Evolutionary conservation across 2,797 vertebrate genomes (phyloP), one percentile per base, ranked within the genome.

Genomic region (Rhabdomys pumilio): DNA sequence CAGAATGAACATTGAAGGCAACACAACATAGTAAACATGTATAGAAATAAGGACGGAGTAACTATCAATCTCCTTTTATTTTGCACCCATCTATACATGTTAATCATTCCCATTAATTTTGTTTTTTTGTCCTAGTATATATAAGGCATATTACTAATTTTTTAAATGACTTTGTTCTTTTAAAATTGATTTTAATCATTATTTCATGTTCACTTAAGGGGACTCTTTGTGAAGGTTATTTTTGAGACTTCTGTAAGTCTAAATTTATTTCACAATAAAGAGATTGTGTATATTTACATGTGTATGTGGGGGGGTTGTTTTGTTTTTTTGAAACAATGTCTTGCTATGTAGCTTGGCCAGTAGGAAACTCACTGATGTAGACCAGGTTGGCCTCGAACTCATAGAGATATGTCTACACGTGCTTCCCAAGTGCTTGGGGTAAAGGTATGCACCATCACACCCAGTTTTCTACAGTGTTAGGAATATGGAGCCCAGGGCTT

Each of bases 1-100:
- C 72, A 96, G 90, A 96, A 94, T 84, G 55, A 92, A 91, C 47
- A 81, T 73, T n/a, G 67, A 88, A 83, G 63, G 87, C 59, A 47
- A 85, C 12, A 94, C 22, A 24, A 72, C 55, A 24, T n/a, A 91
- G 31, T 90, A 73, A 86, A 94, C 29, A 83, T 89, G 12, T 90
- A 13, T 15, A 82, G 80, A 95, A 94, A 93, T 93, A 88, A 93
- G 14, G 65, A 84, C 81, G 17, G 41, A 90, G 81, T 67, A 87
- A 29, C 24, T 93, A 83, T 5, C 22, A 17, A 75, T 79, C 44
- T 88, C n/a, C 75, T 92, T 92, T 91, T 67, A 75, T 92, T 86
- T 79, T 61, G 81, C 89, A 91, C 86, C n/a, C 61, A 81, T 73
- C 12, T 94, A 53, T 79, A 53, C 50, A 96, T 31, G 8, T 79